Evolutionary conservation across 2,888 invertebrate species (phyloP), one percentile per base, ranked within the genome.

Genomic region (Pristionchus japonicus): DNA sequence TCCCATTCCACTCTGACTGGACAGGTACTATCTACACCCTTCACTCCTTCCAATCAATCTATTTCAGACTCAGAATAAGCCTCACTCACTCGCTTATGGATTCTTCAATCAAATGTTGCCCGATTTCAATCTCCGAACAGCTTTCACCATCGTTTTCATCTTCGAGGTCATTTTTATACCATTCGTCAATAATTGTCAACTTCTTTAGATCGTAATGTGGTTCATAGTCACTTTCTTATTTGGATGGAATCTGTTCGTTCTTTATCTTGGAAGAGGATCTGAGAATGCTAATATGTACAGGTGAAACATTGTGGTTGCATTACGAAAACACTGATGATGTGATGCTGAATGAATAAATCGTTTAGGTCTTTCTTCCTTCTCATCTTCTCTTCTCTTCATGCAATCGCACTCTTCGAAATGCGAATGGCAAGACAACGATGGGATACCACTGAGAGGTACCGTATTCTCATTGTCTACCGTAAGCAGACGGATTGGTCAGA

Each of bases 61-160:
- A n/a, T 64, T 89, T 57, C 83, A 90, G 88, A 87, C 88, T 86
- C 89, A 89, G 23, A 90, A 90, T 17, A 89, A 89, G 3, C 88
- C 87, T 17, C 90, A 91, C 86, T 91, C 91, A 0, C 77, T 92
- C 23, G 90, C 91, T 11, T 90, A 92, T 77, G 89, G 90, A 1
- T 49, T 92, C 27, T 88, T 89, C 82, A 90, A 89, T 40, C 80
- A 89, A 86, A 9, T 61, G 89, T 23, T 84, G 87, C 47, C 49
- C 15, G 23, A 64, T 13, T 61, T 88, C n/a, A 74, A 87, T 9
- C 89, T 90, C 34, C 37, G 40, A n/a, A 86, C 88, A 1, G 87
- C 88, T 23, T 40, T 91, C 3, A 88, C 89, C 27, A 13, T 84
- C 9, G 85, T 92, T 23, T 89, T 91, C 34, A 40, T 91, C 20